phyloP scores from a whole-genome alignment of 2,888 invertebrate species.

The Pantelozetes paolii region DNA sequence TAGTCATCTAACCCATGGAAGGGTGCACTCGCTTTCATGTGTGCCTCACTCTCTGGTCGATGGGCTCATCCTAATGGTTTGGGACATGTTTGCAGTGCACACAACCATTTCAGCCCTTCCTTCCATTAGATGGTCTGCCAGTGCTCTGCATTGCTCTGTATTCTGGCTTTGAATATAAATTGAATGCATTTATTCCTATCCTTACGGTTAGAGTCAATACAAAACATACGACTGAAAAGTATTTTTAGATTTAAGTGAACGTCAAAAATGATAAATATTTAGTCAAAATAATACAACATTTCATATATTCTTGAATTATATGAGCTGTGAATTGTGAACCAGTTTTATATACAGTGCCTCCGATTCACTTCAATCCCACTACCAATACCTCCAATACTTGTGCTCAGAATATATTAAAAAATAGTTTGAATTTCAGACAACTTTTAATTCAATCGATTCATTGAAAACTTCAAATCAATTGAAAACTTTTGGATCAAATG shows the following conservation, averaged over 20 bases:
- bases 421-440: too few species aligned
- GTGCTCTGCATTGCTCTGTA: background rate
- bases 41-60: conserved; percentile 11
- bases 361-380: background rate
- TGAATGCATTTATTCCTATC: background rate
- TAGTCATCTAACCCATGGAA: background rate
- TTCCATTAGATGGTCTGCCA: background rate
- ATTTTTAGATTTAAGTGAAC: background rate
- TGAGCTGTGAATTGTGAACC: conserved; percentile 1
- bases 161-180: conserved; percentile 3
- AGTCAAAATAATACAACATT: conserved; percentile 6
- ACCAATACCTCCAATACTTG: background rate
- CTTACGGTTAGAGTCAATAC: background rate
- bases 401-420: background rate
- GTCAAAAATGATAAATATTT: conserved; percentile 16
- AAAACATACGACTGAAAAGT: background rate
- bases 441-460: too few species aligned
- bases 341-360: background rate
- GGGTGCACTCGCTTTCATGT: conserved; percentile 20
- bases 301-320: background rate
- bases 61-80: conserved; percentile 1
- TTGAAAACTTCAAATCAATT: background rate
- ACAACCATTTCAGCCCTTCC: conserved; percentile 4
- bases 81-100: background rate
- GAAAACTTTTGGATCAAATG: too few species aligned